Evolutionary conservation across 2,113 vertebrate species (phyloP), one percentile per base, ranked within the genome.

Genomic region (Bos indicus): DNA sequence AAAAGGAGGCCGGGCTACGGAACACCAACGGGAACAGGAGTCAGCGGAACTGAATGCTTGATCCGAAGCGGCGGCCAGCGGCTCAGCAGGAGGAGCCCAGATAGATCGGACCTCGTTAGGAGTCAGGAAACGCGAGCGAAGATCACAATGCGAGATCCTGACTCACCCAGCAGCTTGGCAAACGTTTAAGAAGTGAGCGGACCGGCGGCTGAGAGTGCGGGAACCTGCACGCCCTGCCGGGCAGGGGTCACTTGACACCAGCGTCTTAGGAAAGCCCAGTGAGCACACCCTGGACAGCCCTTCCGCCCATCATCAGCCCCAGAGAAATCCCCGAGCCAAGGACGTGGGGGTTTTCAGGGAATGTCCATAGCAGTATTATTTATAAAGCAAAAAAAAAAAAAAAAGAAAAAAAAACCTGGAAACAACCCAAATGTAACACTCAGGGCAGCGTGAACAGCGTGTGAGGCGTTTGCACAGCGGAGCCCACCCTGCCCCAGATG

Each of bases 171-270:
- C 30, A 26, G 64, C 7, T 30, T 52, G 54, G 85, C 46, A 36
- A 7, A 23, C 2, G 28, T 78, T 78, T 46, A 6, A 40, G 71
- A 51, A 78, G 80, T n/a, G 51, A 57, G 84, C 23, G 10, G 4
- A 80, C 33, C 21, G 19, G 52, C 2, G 57, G 84, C 88, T 25
- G 59, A 0, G 8, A 57, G 51, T 1, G 1, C 1, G 33, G 52
- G 52, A 40, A 14, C 16, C 11, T 6, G 6, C 51, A 2, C 0
- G 8, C 2, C 26, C 33, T 1, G 10, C 48, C 0, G 0, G 43
- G 46, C 1, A 0, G 54, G 19, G 14, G 88, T 6, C 26, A 0
- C 40, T 8, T 28, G 51, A 51, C 33, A 13, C 33, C 16, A 2
- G 36, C 10, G 0, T n/a, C 11, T 36, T 3, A 19, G 80, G 14